Evolutionary conservation across 2,888 invertebrate genomes (phyloP), one percentile per base, ranked within the genome.

Genomic region (Drosophila nr. perissopoda): DNA sequence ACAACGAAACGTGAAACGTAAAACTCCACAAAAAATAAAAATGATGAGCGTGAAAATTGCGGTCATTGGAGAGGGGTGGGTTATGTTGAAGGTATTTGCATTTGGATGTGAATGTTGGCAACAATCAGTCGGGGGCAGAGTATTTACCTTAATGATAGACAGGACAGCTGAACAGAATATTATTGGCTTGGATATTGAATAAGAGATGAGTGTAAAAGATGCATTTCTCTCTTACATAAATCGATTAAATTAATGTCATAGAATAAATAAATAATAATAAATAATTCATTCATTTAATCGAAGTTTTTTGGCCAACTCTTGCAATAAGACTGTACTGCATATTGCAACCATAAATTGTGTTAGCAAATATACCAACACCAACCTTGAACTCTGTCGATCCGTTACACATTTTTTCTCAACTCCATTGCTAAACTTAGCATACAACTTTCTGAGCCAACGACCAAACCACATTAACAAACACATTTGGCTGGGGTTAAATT

Each of bases 391-490:
- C 18, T 18, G 29, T 10, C 27, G 38, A 34, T 49, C 57, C 25
- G 51, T 57, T 57, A n/a, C 8, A 33, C 56, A 40, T 57, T 57
- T 68, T 34, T 52, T 59, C 10, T n/a, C 42, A 58, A 62, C 66
- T 74, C 57, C 51, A 65, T 63, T 46, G 70, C 48, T 63, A 63
- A 79, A 81, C 68, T 81, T 79, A 81, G 67, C 81, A 76, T 72
- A 69, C 52, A 79, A 75, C 58, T 74, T 79, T 60, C 62, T n/a
- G 51, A 60, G 18, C 48, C 71, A 51, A 56, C 74, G 72, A 80
- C 53, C 64, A 70, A 88, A 83, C 88, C 88, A 88, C 86, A 88
- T 84, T 84, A 84, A 80, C 83, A 67, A 58, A 72, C 67, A 72
- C 68, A 68, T 81, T 80, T 56, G 63, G 74, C 33, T 68, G 76